Evolutionary conservation across 2,888 invertebrate genomes (phyloP), one percentile per base, ranked within the genome.

Genomic region (Protonemura montana): DNA sequence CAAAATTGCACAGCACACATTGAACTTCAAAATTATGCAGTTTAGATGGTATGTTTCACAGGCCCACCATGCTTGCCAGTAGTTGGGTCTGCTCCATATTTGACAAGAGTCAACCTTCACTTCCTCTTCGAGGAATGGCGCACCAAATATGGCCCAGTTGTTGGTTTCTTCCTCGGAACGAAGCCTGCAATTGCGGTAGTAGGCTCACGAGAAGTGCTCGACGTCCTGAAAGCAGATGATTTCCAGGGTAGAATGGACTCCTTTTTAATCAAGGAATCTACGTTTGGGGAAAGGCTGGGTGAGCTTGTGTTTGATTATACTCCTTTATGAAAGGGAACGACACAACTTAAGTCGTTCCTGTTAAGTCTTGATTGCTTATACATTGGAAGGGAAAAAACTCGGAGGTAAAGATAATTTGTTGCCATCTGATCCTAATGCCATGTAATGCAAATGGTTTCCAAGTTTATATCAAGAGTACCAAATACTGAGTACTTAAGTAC

Each of bases 11-110:
- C n/a, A n/a, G n/a, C n/a, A n/a, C n/a, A n/a, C n/a, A n/a, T n/a
- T n/a, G n/a, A n/a, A n/a, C n/a, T n/a, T n/a, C n/a, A n/a, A n/a
- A n/a, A n/a, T n/a, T 77, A 77, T 77, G 21, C 77, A 77, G 41
- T 21, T 16, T 2, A 59, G 21, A 13, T 78, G 0, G 5, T 0
- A 35, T 59, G 77, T 85, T 30, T 41, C 85, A 21, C 85, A 89
- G 89, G 89, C 10, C 89, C 88, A 6, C 87, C 87, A 25, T 87
- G 88, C 30, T n/a, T 88, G 41, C 89, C 89, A 13, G 13, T 89
- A 10, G 28, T 89, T 27, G 89, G 89, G 13, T 87, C 86, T 28
- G 42, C 88, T 16, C 88, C 87, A 0, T 88, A 87, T 35, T 42
- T 88, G 10, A 86, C 88, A 25, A 80, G 84, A 0, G 82, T 76